Evolutionary conservation across 2,888 invertebrate species (phyloP).

Genomic region (Lucinisca nassula): DNA sequence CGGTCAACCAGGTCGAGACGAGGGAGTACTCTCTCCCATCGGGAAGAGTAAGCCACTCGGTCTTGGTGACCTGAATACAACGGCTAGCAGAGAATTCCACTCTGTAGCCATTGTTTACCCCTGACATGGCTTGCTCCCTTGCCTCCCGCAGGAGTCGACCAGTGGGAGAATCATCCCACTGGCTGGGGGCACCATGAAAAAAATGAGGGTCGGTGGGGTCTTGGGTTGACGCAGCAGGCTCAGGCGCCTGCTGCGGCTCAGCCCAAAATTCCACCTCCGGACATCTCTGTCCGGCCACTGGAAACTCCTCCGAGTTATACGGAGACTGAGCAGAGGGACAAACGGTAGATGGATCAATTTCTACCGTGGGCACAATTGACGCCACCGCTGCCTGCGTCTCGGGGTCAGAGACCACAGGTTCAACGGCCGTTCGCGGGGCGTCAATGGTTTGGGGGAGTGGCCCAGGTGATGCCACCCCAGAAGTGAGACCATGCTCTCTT

Average conservation of each 20-base stretch:
- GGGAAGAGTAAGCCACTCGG: neutral
- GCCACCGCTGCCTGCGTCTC: neutral
- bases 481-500: neutral
- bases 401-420: neutral
- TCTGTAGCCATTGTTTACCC: neutral
- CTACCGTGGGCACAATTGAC: neutral
- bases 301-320: neutral
- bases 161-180: too few relatives aligned
- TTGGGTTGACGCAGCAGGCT: neutral
- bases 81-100: neutral
- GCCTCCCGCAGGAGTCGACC: neutral
- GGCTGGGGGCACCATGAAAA: neutral
- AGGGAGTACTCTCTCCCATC: too few relatives aligned
- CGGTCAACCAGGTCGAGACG: too few relatives aligned
- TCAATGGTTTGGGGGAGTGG: neutral
- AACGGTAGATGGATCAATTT: neutral
- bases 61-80: neutral
- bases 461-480: neutral
- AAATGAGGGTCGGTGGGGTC: neutral
- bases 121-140: neutral
- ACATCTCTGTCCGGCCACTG: neutral
- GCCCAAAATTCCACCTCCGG: neutral
- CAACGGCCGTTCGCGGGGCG: too few relatives aligned
- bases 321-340: neutral
- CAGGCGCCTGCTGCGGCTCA: neutral